phyloP scores from a whole-genome alignment of 2,797 vertebrate species.

The Pantherophis vulpinus region DNA sequence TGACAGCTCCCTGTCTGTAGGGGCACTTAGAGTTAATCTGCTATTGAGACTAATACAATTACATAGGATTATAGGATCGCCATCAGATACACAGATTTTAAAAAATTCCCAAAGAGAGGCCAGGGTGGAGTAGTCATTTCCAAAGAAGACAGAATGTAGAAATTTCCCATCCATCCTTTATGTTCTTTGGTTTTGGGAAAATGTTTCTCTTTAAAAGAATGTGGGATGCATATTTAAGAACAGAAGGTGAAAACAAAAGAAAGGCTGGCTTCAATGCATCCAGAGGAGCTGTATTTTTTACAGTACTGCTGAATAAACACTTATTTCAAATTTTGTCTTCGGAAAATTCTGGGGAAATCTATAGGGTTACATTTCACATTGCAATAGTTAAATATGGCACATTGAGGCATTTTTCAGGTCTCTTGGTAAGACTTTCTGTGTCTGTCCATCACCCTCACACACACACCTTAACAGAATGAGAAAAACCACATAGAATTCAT shows the following conservation, averaged over 20 bases:
- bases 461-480: background rate
- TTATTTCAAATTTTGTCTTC: conserved; percentile 22
- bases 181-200: background rate
- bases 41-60: conserved; percentile 79
- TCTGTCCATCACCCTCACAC: too few species aligned
- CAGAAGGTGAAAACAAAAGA: conserved; percentile 9
- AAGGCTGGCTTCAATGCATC: background rate
- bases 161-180: conserved; percentile 14
- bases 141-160: conserved; percentile 24
- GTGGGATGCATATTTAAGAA: background rate
- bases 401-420: background rate
- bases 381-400: background rate
- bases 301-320: conserved; percentile 4
- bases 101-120: conserved; percentile 53
- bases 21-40: conserved; percentile 77
- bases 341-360: conserved; percentile 23
- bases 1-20: conserved; percentile 74
- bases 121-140: conserved; percentile 52
- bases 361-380: background rate
- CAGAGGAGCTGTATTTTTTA: conserved; percentile 10
- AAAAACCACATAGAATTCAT: background rate
- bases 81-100: conserved; percentile 67
- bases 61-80: conserved; percentile 72
- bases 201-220: too few species aligned
- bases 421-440: background rate